phyloP scores from a whole-genome alignment of 2,113 vertebrate species.

The Argyrosomus japonicus region DNA sequence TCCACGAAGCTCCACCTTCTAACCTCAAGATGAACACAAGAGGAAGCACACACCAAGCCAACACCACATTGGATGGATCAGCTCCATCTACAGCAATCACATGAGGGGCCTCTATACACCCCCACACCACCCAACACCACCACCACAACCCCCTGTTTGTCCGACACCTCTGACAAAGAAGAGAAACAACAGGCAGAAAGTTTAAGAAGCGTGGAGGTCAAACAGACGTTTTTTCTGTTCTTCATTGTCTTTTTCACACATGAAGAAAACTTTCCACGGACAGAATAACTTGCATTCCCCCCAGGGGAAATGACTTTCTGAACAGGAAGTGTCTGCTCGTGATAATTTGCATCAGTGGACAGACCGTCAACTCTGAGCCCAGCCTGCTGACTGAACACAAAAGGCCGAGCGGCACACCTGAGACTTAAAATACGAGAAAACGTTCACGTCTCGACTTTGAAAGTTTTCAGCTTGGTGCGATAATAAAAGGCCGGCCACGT shows the following conservation, averaged over 20 bases:
- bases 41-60: constrained; percentile 36
- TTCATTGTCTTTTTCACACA: background rate
- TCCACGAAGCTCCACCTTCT: constrained; percentile 71
- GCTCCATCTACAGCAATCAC: background rate
- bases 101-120: background rate
- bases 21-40: constrained; percentile 48
- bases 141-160: too few species aligned
- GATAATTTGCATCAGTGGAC: constrained; percentile 4
- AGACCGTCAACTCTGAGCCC: background rate
- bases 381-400: background rate
- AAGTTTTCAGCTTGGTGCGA: too few species aligned
- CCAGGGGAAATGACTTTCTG: constrained; percentile 33
- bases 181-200: too few species aligned
- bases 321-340: constrained; percentile 32
- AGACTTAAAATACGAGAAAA: background rate
- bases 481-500: too few species aligned
- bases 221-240: background rate
- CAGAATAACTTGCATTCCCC: constrained; percentile 4
- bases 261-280: background rate
- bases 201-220: too few species aligned
- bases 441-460: too few species aligned
- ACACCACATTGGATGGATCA: background rate
- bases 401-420: too few species aligned
- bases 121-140: too few species aligned
- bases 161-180: too few species aligned